Evolutionary conservation across 1,140 invertebrate genomes (phyloP).

Genomic region (Kradibia gibbosae): DNA sequence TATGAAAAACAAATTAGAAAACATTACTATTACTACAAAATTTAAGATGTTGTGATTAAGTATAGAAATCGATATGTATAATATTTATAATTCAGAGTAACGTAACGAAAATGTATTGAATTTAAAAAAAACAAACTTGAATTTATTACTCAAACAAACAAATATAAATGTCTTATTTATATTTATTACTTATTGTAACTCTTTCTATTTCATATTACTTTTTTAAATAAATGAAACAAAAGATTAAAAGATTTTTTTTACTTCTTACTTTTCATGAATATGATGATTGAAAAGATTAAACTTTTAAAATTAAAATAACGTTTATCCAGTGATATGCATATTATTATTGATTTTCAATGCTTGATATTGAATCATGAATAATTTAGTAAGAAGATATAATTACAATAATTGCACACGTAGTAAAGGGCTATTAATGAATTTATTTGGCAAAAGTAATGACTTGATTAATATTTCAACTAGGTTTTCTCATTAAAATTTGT

Average conservation of each 20-base stretch:
- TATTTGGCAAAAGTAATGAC: neutral
- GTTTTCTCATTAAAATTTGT: neutral
- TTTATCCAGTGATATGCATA: neutral
- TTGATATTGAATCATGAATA: neutral
- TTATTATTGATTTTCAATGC: neutral
- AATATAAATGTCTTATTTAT: no score
- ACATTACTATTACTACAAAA: no score
- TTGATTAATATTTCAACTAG: neutral
- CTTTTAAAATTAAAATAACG: neutral
- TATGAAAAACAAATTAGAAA: no score
- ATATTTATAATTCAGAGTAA: no score
- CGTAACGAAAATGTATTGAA: no score
- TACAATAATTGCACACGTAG: neutral
- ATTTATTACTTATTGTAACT: neutral
- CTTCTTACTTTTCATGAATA: neutral
- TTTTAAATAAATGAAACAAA: neutral
- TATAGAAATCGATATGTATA: no score
- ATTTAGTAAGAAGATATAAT: neutral
- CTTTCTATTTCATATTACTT: neutral
- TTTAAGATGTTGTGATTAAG: no score
- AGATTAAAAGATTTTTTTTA: neutral
- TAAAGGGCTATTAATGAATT: neutral
- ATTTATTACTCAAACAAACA: no score
- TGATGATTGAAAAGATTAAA: neutral
- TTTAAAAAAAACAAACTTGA: no score